Base-by-base conservation (phyloP, 1,140 invertebrate genomes). In the Druon quercuslanigerum region DNA sequence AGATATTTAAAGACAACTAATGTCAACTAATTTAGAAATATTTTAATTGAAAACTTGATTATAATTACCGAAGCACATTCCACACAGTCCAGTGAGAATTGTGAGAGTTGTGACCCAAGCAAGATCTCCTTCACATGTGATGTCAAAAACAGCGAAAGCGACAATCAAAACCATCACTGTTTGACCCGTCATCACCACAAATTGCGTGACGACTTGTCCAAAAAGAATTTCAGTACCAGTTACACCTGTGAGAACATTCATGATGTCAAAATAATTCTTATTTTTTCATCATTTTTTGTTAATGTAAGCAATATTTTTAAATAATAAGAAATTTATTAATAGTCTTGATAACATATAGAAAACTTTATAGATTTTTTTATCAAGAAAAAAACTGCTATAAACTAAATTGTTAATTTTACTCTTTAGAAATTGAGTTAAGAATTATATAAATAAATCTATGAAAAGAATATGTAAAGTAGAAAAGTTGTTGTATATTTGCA, bases 181-280 rank as follows among this genome's bases (percentile, higher is more conserved):
- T 90, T 99, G 98, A 0, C 96, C 94, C 8, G 94, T 88, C 95
- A 99, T 96, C 5, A 98, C 95, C 0, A 96, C 90, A 87, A 98
- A 96, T 88, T 99, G 97, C 0, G 97, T 96, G 4, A 96, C 92
- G 1, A 98, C 95, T 89, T 97, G 96, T 12, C 95, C 95, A 54
- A 97, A 94, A 40, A 98, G 92, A 57, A 97, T 94, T 90, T 98
- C 96, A 4, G 93, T 89, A 60, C 90, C 89, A 56, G 89, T 91
- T 7, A 91, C 79, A 80, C 88, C 87, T 90, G 75, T 19, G 77
- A 79, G 13, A 73, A 74, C 60, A 72, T 71, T 71, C 33, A 57
- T 13, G 72, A 16, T 54, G 16, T 76, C 5, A 33, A 33, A 3
- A 33, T 33, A 33, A 33, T 33, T 4, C 25, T 33, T 2, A 33